Evolutionary conservation across 2,113 vertebrate species (phyloP).

Genomic region (Himantopus leucocephalus): DNA sequence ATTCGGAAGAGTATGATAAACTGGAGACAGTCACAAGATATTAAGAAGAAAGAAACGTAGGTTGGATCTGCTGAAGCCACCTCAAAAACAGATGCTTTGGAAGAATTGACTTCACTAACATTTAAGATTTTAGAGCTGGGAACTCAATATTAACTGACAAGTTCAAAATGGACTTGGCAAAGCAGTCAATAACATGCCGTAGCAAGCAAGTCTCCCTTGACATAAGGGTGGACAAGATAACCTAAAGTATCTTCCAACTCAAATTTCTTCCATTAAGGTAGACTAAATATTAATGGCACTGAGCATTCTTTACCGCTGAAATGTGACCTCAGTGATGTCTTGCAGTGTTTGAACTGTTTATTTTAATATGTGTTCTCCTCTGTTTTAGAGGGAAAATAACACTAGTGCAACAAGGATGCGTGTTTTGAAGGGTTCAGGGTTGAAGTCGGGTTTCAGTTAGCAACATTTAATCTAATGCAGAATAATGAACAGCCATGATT

Average conservation of each 20-base stretch:
- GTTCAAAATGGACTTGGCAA: not conserved
- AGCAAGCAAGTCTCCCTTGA: conserved; percentile 2
- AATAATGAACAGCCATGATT: conserved; percentile 2
- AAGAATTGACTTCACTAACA: not conserved
- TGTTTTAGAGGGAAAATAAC: not conserved
- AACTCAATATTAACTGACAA: not conserved
- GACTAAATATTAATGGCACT: conserved; percentile 66
- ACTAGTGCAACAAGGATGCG: fast-evolving
- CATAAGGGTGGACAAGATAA: conserved; percentile 40
- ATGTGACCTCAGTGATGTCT: conserved; percentile 49
- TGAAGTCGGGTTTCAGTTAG: not conserved
- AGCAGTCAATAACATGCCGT: not conserved
- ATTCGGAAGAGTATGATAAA: not conserved
- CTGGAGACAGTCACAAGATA: not conserved
- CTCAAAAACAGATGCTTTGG: not conserved
- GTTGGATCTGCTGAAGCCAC: not conserved
- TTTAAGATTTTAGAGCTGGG: not conserved
- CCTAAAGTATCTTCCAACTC: conserved; percentile 57
- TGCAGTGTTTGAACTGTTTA: conserved; percentile 23
- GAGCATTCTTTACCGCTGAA: conserved; percentile 51
- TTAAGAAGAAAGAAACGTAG: not conserved
- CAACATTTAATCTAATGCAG: conserved; percentile 25
- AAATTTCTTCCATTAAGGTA: conserved; percentile 61
- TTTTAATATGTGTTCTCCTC: not conserved
- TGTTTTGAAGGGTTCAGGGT: not conserved